Percentiles rank a stretch among this genome's conserved stretches.
Conservation (phyloP, 2,888 invertebrate species). For the Drosophila robusta region DNA sequence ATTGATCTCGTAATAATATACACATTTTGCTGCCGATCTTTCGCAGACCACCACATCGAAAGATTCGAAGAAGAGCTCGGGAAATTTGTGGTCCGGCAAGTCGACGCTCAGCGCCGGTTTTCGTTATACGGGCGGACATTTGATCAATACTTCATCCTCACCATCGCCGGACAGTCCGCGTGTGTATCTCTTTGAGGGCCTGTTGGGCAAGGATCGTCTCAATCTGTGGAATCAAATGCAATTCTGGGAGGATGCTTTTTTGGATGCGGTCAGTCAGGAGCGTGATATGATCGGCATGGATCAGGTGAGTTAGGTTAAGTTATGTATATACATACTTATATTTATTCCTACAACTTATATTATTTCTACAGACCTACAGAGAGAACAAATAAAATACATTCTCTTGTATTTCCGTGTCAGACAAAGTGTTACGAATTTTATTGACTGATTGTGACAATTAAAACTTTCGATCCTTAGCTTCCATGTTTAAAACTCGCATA, state of each 20-base stretch:
- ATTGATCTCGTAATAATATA: constrained; percentile 54
- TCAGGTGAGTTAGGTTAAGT: constrained; percentile 87
- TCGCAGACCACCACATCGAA: constrained; percentile 85
- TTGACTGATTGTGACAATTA: too few species aligned
- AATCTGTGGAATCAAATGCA: constrained; percentile 99
- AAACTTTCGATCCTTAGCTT: not conserved
- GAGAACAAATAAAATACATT: too few species aligned
- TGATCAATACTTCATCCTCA: constrained; percentile 93
- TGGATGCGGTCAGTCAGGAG: constrained; percentile 98
- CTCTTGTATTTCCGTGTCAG: too few species aligned
- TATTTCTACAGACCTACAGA: too few species aligned
- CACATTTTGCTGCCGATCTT: constrained; percentile 41
- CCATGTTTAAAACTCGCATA: too few species aligned
- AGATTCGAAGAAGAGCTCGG: constrained; percentile 91
- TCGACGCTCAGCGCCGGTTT: constrained; percentile 94
- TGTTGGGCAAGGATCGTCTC: constrained; percentile 89
- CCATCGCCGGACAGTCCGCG: constrained; percentile 94
- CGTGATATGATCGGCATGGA: constrained; percentile 99
- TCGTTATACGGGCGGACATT: constrained; percentile 93
- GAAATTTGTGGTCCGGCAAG: constrained; percentile 96
- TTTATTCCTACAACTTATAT: too few species aligned
- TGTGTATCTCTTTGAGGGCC: constrained; percentile 96
- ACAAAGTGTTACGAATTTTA: too few species aligned
- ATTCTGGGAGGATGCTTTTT: constrained; percentile 99
- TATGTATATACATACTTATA: not conserved